Percentiles rank a stretch among this genome's conserved stretches.
Conservation (phyloP, 2,113 vertebrate species). For the Nothocercus nigrocapillus region DNA sequence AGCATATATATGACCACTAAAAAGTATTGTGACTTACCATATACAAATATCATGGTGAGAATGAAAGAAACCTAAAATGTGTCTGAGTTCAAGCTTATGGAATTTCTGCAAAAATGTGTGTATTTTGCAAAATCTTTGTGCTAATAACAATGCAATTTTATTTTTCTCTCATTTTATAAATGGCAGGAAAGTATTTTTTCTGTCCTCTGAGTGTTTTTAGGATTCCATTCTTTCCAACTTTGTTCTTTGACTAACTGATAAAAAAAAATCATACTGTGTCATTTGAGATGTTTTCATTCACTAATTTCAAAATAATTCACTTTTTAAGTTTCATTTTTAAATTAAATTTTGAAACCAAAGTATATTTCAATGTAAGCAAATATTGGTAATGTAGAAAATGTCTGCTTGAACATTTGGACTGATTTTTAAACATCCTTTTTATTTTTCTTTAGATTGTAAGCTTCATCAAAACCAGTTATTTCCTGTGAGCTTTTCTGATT, state of each 20-base stretch:
- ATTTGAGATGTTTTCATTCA: background rate
- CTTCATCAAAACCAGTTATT: background rate
- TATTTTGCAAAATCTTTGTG: background rate
- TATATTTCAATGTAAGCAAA: background rate
- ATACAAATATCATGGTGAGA: background rate
- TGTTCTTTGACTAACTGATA: conserved; percentile 2
- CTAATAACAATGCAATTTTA: conserved; percentile 3
- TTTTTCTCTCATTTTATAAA: conserved; percentile 15
- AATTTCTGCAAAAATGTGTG: background rate
- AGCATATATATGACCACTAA: background rate
- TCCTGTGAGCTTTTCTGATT: background rate
- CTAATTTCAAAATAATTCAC: conserved; percentile 13
- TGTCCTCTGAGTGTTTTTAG: background rate
- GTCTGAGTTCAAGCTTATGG: background rate
- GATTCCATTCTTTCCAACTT: background rate
- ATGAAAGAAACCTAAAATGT: background rate
- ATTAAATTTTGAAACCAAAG: conserved; percentile 22
- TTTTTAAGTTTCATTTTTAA: background rate
- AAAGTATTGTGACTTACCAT: background rate
- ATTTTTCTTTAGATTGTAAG: background rate
- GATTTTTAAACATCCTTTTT: background rate
- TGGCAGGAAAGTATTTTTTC: conserved; percentile 2
- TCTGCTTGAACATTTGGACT: background rate
- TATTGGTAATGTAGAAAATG: background rate
- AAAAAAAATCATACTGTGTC: background rate